Base-by-base conservation (phyloP, 2,113 vertebrate species). In the Chamaetylas fuelleborni region DNA sequence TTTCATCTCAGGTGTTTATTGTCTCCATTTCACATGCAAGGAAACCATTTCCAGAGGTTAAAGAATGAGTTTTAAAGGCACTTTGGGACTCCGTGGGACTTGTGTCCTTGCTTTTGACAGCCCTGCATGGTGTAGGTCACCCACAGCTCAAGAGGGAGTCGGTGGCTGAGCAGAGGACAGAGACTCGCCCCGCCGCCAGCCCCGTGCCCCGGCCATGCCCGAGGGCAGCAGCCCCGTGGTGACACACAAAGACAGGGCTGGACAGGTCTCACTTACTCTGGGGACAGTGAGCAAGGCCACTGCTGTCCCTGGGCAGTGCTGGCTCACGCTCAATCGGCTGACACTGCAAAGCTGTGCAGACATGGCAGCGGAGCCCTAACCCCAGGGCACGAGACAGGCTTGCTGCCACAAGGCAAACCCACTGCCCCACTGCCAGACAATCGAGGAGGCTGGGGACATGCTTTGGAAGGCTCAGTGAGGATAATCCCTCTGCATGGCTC, bases 321-420 rank as follows among this genome's bases (percentile, higher is more conserved):
- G 3, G 50, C 20, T 81, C 77, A 57, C 0, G 0, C 26, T 64
- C 70, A 11, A 0, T 43, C 1, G 0, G 19, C 53, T 13, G 6
- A 77, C 66, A 29, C 33, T 4, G 2, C 36, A 66, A 29, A 34
- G 34, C 33, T 5, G 5, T 16, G 45, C 40, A 29, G 45, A 43
- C 76, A 24, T 0, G 0, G 18, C 0, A 0, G 19, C 6, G 31
- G 20, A 66, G 38, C 18, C 23, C 60, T 33, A 72, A 91, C 25
- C 36, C 34, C 33, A 25, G 51, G 50, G 64, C 38, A 19, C 0
- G 3, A 62, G 43, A 25, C 34, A 29, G 16, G 18, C 15, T 51
- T 23, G 42, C 26, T 62, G 28, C 33, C 38, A 24, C 47, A 13
- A 0, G 0, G 69, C 77, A 77, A 36, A 70, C 34, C 24, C 2